These are phyloP conservation scores for Cosmorhoe ocellata DNA, from an alignment of 2,888 invertebrate genomes.

Conservation along the genomic window DNA sequence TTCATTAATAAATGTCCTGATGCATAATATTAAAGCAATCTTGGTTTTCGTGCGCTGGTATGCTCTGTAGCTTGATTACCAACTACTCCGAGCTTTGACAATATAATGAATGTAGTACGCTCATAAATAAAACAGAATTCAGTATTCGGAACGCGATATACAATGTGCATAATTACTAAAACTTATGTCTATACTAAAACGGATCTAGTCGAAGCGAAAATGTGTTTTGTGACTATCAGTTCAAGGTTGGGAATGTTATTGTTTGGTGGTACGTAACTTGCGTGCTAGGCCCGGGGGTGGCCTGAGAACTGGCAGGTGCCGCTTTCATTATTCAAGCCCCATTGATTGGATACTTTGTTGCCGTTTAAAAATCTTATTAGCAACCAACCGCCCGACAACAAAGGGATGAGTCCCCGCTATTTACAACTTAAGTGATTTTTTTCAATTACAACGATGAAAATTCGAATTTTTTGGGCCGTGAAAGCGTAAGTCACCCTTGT, in stretches of 20 bases:
- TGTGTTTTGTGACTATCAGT: slow-evolving; percentile 41
- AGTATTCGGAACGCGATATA: slow-evolving; percentile 60
- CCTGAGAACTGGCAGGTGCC: slow-evolving; percentile 78
- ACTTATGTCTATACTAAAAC: slow-evolving; percentile 58
- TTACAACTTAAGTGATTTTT: slow-evolving; percentile 80
- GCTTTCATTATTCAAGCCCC: slow-evolving; percentile 81
- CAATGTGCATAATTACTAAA: slow-evolving; percentile 72
- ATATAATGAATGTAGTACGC: slow-evolving; percentile 20
- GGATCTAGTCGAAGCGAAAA: slow-evolving; percentile 36
- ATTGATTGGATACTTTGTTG: slow-evolving; percentile 83
- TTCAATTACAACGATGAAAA: slow-evolving; percentile 77
- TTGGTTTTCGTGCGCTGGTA: too few relatives aligned
- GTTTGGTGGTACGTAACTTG: slow-evolving; percentile 47
- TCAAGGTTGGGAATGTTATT: slow-evolving; percentile 48
- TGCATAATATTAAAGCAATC: too few relatives aligned
- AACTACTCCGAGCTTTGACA: slow-evolving; percentile 1
- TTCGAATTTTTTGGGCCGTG: slow-evolving; percentile 50
- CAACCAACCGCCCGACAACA: slow-evolving; percentile 70
- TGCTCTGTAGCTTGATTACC: neutral
- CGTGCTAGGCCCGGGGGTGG: slow-evolving; percentile 72
- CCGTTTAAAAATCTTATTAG: slow-evolving; percentile 82
- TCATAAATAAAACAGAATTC: slow-evolving; percentile 53
- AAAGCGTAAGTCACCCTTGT: slow-evolving; percentile 79
- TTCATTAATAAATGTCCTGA: too few relatives aligned
- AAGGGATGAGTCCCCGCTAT: slow-evolving; percentile 63